Base-by-base conservation (phyloP, 2,113 vertebrate genomes). In the Serinus canaria region DNA sequence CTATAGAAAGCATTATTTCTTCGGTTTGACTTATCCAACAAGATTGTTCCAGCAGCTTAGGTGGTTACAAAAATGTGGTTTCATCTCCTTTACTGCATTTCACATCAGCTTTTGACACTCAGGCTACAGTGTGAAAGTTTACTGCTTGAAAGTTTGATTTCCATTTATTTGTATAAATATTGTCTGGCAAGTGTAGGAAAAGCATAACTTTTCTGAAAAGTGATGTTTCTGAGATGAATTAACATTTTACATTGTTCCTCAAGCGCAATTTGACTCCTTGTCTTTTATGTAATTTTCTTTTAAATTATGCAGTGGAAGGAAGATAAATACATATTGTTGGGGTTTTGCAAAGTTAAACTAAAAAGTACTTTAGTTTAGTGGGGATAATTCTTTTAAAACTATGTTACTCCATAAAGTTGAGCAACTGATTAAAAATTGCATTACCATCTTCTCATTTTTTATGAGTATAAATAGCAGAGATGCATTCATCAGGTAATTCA, bases 61-160 rank as follows among this genome's bases (percentile, higher is more conserved):
- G 78, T 87, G 49, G 55, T 94, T 95, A 87, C 21, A 63, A 17
- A 97, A 94, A 83, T 52, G 77, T 64, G 17, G 7, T 33, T 93
- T 95, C 89, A 83, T 60, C 19, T 53, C 35, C 72, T 94, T 89
- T 74, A 21, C 25, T 82, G 39, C 66, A 39, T 90, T 95, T 94
- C 88, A 62, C 50, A 60, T 74, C 37, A 43, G 23, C 12, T 19
- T 82, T 75, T 87, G 62, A 39, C 74, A 47, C 41, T 67, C 43
- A 24, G 47, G 8, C 44, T 55, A 7, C 83, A 69, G 49, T 60
- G 70, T 55, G 15, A 78, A 85, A 66, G 27, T 62, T 87, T 22
- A 23, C 46, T 53, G 8, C 16, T 49, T 52, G 14, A 28, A 35
- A 53, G 17, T 64, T 76, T 72, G 78, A 18, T 35, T 82, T 80